Conservation (phyloP, 2,113 vertebrate species). For the Salvelinus namaycush region DNA sequence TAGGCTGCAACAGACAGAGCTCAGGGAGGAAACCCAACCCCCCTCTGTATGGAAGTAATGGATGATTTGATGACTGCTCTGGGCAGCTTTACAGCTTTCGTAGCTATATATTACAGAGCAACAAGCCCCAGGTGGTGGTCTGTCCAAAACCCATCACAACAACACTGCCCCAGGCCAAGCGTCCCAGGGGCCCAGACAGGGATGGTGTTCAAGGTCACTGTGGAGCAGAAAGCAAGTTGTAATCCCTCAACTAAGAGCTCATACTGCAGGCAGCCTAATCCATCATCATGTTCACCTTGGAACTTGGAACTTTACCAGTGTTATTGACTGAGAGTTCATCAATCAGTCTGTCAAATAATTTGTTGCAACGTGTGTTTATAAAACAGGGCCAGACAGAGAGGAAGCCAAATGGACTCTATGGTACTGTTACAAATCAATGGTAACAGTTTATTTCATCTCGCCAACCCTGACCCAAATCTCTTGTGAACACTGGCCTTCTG, state of each 20-base stretch:
- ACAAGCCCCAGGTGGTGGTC: constrained; percentile 35
- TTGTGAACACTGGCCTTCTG: no score
- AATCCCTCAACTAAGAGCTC: constrained; percentile 10
- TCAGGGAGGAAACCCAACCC: constrained; percentile 10
- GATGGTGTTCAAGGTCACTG: constrained; percentile 38
- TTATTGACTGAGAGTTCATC: background rate
- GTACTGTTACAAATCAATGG: background rate
- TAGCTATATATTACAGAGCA: constrained; percentile 53
- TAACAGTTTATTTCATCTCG: no score
- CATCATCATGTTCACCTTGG: background rate
- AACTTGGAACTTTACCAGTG: background rate
- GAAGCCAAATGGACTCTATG: background rate
- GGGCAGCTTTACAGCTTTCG: constrained; percentile 39
- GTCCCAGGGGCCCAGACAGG: constrained; percentile 22
- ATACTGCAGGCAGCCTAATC: background rate
- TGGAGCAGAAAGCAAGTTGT: constrained; percentile 32
- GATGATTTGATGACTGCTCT: constrained; percentile 52
- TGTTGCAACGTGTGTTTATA: background rate
- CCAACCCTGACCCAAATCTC: no score
- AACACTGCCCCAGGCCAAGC: constrained; percentile 36
- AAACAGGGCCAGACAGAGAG: background rate
- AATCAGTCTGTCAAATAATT: background rate
- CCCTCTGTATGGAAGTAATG: constrained; percentile 34
- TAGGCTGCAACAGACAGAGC: constrained; percentile 10
- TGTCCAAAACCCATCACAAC: constrained; percentile 42